These are phyloP conservation scores for Cheilosia variabilis DNA, from an alignment of 2,888 invertebrate species.

Conservation along the genomic window DNA sequence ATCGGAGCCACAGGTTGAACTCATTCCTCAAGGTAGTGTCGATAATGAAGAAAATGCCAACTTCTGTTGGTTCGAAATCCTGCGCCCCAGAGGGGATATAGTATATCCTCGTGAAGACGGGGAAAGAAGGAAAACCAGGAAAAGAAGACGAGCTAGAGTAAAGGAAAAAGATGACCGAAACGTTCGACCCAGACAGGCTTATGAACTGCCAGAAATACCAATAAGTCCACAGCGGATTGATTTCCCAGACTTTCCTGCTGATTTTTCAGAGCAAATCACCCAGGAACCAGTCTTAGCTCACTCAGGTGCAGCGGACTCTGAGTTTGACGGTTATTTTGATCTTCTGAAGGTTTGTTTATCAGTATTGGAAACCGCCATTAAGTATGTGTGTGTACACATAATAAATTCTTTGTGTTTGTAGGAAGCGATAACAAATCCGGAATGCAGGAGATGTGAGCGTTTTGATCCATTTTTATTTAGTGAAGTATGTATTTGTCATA, in stretches of 20 bases:
- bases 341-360: constrained; percentile 44
- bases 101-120: constrained; percentile 24
- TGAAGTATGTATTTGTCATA: constrained; percentile 24
- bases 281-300: background rate
- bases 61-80: constrained; percentile 48
- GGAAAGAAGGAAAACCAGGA: constrained; percentile 18
- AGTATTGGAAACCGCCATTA: no score
- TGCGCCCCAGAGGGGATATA: constrained; percentile 40
- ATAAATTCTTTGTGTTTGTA: background rate
- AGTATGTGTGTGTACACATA: background rate
- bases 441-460: constrained; percentile 30
- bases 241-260: constrained; percentile 3
- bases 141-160: constrained; percentile 4
- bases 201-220: constrained; percentile 24
- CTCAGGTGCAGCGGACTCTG: background rate
- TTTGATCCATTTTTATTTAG: constrained; percentile 42
- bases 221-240: background rate
- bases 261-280: constrained; percentile 24
- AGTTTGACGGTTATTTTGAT: constrained; percentile 20
- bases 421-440: constrained; percentile 3
- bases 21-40: background rate
- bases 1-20: background rate
- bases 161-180: background rate
- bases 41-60: background rate
- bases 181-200: background rate